A percentile compares a stretch with the other conserved stretches of the same genome.
These are phyloP conservation scores for Halictus ligatus DNA, from an alignment of 2,888 invertebrate species.

Conservation along the genomic window DNA sequence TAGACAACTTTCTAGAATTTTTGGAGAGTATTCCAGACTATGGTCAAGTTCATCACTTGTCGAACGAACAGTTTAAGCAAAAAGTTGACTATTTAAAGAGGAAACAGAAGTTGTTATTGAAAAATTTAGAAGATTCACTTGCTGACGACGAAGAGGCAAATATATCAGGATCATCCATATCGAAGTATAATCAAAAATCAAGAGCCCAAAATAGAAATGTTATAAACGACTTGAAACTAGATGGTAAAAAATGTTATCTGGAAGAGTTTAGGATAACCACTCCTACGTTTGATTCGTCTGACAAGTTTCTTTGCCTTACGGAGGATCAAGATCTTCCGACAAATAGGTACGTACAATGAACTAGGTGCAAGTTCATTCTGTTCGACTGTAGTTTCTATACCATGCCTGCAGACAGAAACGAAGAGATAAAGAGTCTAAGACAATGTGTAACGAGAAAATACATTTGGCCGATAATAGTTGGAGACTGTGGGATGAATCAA, in stretches of 20 bases:
- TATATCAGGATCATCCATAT: conserved; percentile 34
- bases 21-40: conserved; percentile 93
- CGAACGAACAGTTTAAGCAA: conserved; percentile 90
- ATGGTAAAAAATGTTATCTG: conserved; percentile 80
- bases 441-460: conserved; percentile 77
- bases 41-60: conserved; percentile 90
- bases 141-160: conserved; percentile 55
- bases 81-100: conserved; percentile 89
- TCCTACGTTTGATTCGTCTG: conserved; percentile 75
- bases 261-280: conserved; percentile 77
- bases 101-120: conserved; percentile 86
- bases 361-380: neutral
- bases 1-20: conserved; percentile 89
- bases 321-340: conserved; percentile 80
- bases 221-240: conserved; percentile 72
- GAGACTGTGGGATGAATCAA: conserved; percentile 78
- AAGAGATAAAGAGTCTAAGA: conserved; percentile 76
- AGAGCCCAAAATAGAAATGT: conserved; percentile 42
- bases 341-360: conserved; percentile 70
- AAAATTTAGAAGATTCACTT: conserved; percentile 82
- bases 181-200: conserved; percentile 26
- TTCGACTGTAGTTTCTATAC: neutral
- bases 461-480: conserved; percentile 73
- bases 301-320: conserved; percentile 77
- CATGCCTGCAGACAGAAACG: conserved; percentile 68